Evolutionary conservation across 2,888 invertebrate species (phyloP).

Genomic region (Hemicrepidius hirtus): DNA sequence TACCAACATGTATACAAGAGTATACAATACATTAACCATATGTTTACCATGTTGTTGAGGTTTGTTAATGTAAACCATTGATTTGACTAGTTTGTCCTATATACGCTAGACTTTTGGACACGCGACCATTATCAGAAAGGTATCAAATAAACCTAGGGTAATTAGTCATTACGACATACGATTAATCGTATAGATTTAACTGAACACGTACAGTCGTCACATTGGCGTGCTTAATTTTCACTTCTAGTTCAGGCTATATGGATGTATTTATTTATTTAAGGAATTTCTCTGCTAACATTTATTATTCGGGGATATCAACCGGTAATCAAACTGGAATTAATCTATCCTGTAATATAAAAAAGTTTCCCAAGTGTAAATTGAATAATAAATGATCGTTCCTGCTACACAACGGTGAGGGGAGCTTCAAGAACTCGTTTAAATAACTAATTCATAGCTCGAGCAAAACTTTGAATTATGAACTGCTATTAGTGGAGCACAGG

Average conservation of each 20-base stretch:
- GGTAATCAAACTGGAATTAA: not conserved
- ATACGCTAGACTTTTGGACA: conserved; percentile 11
- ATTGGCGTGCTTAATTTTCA: not conserved
- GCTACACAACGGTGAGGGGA: no score
- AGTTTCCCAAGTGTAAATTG: no score
- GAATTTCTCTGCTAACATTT: not conserved
- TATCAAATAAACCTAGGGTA: conserved; percentile 7
- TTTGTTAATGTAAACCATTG: not conserved
- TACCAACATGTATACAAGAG: no score
- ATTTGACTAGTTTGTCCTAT: not conserved
- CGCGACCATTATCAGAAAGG: conserved; percentile 5
- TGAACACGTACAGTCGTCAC: not conserved
- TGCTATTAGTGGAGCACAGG: no score
- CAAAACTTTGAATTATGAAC: no score
- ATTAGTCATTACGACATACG: conserved; percentile 14
- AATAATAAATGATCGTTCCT: no score
- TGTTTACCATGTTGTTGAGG: not conserved
- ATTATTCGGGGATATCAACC: not conserved
- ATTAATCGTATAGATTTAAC: not conserved
- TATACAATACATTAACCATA: no score
- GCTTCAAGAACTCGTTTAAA: no score
- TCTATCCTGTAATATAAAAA: not conserved
- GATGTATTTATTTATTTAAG: not conserved
- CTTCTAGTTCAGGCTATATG: not conserved
- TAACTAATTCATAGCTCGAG: no score